A percentile compares a stretch with the other conserved stretches of the same genome.
Conservation (phyloP, 1,140 invertebrate genomes). For the Drosophila baimaii region DNA sequence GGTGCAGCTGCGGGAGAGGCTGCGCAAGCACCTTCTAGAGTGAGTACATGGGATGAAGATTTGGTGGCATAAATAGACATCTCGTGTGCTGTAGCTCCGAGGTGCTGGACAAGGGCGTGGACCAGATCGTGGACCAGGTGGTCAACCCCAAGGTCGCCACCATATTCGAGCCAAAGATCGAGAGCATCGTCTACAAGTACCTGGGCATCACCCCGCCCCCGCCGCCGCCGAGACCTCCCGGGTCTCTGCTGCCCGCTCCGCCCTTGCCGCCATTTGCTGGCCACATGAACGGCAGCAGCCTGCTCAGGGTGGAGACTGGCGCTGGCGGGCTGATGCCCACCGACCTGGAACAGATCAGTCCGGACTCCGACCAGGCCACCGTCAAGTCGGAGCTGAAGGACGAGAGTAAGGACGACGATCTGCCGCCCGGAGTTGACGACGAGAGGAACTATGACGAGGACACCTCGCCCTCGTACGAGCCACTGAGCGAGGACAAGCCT, state of each 20-base stretch:
- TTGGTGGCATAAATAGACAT: slow-evolving; percentile 8
- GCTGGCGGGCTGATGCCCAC: slow-evolving; percentile 88
- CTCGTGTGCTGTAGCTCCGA: slow-evolving; percentile 87
- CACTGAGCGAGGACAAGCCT: slow-evolving; percentile 74
- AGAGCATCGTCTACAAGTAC: slow-evolving; percentile 94
- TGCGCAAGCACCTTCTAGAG: slow-evolving; percentile 95
- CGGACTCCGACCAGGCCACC: slow-evolving; percentile 88
- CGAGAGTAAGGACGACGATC: slow-evolving; percentile 69
- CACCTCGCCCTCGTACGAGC: slow-evolving; percentile 88
- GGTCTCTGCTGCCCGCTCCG: slow-evolving; percentile 86
- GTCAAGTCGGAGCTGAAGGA: slow-evolving; percentile 84
- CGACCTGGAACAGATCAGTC: slow-evolving; percentile 91
- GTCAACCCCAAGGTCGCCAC: slow-evolving; percentile 96
- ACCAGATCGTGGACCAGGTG: slow-evolving; percentile 97
- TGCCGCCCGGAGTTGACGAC: slow-evolving; percentile 82
- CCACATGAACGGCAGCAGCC: slow-evolving; percentile 77
- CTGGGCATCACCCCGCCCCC: slow-evolving; percentile 90
- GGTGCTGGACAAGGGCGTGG: slow-evolving; percentile 93
- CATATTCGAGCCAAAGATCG: slow-evolving; percentile 95
- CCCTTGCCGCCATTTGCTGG: slow-evolving; percentile 76
- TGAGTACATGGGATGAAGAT: slow-evolving; percentile 85
- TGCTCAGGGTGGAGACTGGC: slow-evolving; percentile 78
- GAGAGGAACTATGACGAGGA: slow-evolving; percentile 83
- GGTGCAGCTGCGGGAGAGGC: slow-evolving; percentile 94
- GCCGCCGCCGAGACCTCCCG: slow-evolving; percentile 84